Base-by-base conservation (phyloP, 2,888 invertebrate species). In the Latheticus oryzae region DNA sequence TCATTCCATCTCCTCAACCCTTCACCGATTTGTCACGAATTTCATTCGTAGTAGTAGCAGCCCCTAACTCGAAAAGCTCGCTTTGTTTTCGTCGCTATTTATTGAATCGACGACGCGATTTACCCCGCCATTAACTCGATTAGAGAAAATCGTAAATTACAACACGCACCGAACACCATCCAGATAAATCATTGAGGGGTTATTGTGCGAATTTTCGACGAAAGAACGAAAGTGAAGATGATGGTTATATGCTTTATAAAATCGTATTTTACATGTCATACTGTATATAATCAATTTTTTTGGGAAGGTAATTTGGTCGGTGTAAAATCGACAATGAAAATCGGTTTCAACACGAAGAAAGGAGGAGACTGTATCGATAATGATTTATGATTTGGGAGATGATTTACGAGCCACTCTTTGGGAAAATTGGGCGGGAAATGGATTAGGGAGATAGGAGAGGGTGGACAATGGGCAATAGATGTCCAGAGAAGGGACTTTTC, bases 81-180 rank as follows among this genome's bases (percentile, higher is more conserved):
- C 21, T 3, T 19, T 24, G n/a, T n/a, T 19, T 15, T 15, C 38
- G 23, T 47, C 33, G 47, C 47, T 33, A 37, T 50, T 50, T 50
- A 50, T 50, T 28, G 50, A 38, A 38, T 50, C 30, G 50, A 28
- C 38, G 48, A 33, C 17, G 23, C 26, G 50, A 38, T 50, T 50
- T 50, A 50, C 26, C 50, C 38, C 28, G 38, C 38, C 50, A 38
- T 50, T 50, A 38, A 50, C 28, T 50, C 38, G 50, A 50, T 50
- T 50, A 50, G 50, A 50, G 38, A 50, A 45, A 47, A 47, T 47
- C 47, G 47, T 47, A 47, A 47, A 47, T 47, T 47, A 47, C 35
- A n/a, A n/a, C 38, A 38, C 38, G 38, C 38, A 21, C 21, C 38
- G 38, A 38, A 38, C 11, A 8, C 38, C 38, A 19, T n/a, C 21